Base-by-base conservation (phyloP, 2,113 vertebrate species). In the Phrynosoma blainvillii region DNA sequence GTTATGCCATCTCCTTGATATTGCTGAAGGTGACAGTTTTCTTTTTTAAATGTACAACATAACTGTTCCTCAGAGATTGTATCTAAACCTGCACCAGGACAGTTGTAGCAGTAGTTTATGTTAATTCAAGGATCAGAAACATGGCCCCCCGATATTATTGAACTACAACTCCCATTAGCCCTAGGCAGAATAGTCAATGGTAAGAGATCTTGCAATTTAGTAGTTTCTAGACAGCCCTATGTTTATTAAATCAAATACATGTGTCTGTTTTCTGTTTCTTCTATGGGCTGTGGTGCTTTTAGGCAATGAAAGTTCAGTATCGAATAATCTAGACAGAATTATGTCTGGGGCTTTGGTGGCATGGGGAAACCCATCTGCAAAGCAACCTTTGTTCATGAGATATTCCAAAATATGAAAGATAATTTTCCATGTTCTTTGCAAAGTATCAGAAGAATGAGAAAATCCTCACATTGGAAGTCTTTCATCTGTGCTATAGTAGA, bases 401-500 rank as follows among this genome's bases (percentile, higher is more conserved):
- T 70, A 52, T 20, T 4, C 18, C 16, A 62, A 65, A 62, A 77
- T 75, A 81, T 18, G 12, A 1, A 2, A 54, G 1, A 30, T 82
- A 65, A 75, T 66, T 88, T 70, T 88, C 66, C 56, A 36, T 65
- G 52, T 25, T 36, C 83, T 25, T 62, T 82, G 23, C 78, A 30
- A 70, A 59, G 36, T 47, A 70, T 56, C 13, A 32, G 52, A 75
- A 87, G 77, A 32, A 21, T 66, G 80, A 90, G 79, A 79, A 93
- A 89, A 81, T 23, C 62, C 12, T 27, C 65, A 87, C 21, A n/a
- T 65, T 86, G 66, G 82, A 94, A 93, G 6, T 1, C 84, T 85
- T 92, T 93, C 52, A 87, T 89, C 30, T 81, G 6, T 11, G 11
- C 52, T 88, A 9, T n/a, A 66, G 32, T 62, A 70, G 95, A 87